Percentiles rank a stretch among this genome's conserved stretches.
Conservation (phyloP, 2,888 invertebrate genomes). For the Zygaena filipendulae region DNA sequence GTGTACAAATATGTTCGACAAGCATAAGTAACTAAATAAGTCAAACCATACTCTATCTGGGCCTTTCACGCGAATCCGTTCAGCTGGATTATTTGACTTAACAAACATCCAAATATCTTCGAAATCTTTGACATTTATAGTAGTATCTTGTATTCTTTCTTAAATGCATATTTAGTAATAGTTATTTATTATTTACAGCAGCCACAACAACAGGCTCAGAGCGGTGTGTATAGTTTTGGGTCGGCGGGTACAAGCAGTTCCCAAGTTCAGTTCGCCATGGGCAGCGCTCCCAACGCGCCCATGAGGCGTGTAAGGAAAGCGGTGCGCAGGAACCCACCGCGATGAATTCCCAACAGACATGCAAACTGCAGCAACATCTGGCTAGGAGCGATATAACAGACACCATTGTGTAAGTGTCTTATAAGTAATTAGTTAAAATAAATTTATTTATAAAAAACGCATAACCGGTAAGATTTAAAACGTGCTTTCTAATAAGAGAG, state of each 20-base stretch:
- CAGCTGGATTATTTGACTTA: too few relatives aligned
- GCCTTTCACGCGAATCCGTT: too few relatives aligned
- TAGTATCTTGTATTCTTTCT: too few relatives aligned
- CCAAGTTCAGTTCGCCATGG: conserved; percentile 46
- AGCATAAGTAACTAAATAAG: too few relatives aligned
- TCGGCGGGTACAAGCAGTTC: conserved; percentile 16
- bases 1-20: too few relatives aligned
- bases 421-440: not conserved
- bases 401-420: conserved; percentile 1
- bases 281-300: conserved; percentile 29
- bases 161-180: too few relatives aligned
- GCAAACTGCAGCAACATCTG: not conserved
- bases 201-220: conserved; percentile 21
- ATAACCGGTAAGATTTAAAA: conserved; percentile 9
- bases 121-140: too few relatives aligned
- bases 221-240: conserved; percentile 33
- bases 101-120: too few relatives aligned
- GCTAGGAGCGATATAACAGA: too few relatives aligned
- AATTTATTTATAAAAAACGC: not conserved
- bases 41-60: too few relatives aligned
- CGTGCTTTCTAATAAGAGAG: conserved; percentile 9
- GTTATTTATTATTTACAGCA: too few relatives aligned
- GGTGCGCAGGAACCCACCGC: conserved; percentile 36
- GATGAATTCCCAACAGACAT: conserved; percentile 25
- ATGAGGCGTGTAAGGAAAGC: conserved; percentile 39